phyloP scores from a whole-genome alignment of 2,113 vertebrate species.

The Zosterops lateralis region DNA sequence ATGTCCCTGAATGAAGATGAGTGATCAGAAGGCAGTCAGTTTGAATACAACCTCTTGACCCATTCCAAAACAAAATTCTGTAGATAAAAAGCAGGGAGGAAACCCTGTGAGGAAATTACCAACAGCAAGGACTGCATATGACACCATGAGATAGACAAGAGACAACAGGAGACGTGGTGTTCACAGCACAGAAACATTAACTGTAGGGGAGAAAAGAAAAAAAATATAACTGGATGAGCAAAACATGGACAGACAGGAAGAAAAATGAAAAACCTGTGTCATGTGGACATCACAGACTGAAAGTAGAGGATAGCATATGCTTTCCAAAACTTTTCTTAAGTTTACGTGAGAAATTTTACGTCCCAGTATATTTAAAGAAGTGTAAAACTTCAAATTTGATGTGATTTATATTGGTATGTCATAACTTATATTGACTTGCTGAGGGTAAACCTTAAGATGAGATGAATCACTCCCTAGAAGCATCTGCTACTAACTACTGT shows the following conservation, averaged over 20 bases:
- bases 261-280: background rate
- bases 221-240: background rate
- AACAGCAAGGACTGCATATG: background rate
- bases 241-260: background rate
- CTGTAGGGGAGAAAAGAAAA: fast-evolving
- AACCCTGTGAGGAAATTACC: background rate
- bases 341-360: background rate
- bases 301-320: background rate
- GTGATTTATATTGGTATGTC: background rate
- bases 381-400: background rate
- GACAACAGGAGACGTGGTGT: background rate
- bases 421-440: background rate
- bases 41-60: background rate
- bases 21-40: background rate
- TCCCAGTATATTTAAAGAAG: background rate
- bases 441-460: background rate
- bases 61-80: background rate
- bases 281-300: background rate
- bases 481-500: slow-evolving; percentile 10
- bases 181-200: background rate
- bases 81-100: background rate
- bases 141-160: background rate
- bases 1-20: background rate
- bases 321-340: background rate
- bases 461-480: slow-evolving; percentile 31